These are phyloP conservation scores for Pheosia gnoma DNA, from an alignment of 2,888 invertebrate genomes.

Conservation along the genomic window DNA sequence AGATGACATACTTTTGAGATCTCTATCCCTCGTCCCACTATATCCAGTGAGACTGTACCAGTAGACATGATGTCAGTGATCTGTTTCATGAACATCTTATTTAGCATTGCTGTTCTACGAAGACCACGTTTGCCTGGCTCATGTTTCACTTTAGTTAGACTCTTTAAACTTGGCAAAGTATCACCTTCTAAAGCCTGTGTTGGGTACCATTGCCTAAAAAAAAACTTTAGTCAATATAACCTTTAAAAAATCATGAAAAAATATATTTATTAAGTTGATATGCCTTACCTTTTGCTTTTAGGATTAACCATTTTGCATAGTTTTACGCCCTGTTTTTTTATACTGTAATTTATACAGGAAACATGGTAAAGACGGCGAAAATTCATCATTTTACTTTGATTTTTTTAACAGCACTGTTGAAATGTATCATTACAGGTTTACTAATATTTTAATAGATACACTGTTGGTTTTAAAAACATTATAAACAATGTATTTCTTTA, in stretches of 20 bases:
- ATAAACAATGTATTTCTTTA: too few species aligned
- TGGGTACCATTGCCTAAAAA: conserved; percentile 68
- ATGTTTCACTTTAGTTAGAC: conserved; percentile 70
- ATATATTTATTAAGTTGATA: background rate
- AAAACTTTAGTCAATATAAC: conserved; percentile 10
- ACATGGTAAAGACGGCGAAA: conserved; percentile 64
- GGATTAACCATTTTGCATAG: conserved; percentile 75
- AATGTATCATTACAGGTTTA: background rate
- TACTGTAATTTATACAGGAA: conserved; percentile 48
- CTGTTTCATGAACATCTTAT: conserved; percentile 92
- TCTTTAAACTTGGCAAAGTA: conserved; percentile 64
- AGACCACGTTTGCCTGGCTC: conserved; percentile 81
- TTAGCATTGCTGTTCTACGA: conserved; percentile 87
- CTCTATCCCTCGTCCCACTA: conserved; percentile 88
- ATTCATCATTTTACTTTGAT: conserved; percentile 25
- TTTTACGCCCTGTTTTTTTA: conserved; percentile 70
- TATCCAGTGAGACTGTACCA: conserved; percentile 84
- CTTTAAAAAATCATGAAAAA: conserved; percentile 19
- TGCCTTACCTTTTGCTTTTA: conserved; percentile 60
- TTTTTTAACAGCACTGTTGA: background rate
- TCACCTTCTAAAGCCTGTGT: conserved; percentile 41
- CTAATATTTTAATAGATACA: too few species aligned
- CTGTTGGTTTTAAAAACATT: too few species aligned
- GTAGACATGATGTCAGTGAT: conserved; percentile 91
- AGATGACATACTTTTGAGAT: conserved; percentile 84